Percentiles rank a stretch among this genome's conserved stretches.
Evolutionary conservation across 2,797 vertebrate species (phyloP).

Genomic region (Rhinatrema bivittatum): DNA sequence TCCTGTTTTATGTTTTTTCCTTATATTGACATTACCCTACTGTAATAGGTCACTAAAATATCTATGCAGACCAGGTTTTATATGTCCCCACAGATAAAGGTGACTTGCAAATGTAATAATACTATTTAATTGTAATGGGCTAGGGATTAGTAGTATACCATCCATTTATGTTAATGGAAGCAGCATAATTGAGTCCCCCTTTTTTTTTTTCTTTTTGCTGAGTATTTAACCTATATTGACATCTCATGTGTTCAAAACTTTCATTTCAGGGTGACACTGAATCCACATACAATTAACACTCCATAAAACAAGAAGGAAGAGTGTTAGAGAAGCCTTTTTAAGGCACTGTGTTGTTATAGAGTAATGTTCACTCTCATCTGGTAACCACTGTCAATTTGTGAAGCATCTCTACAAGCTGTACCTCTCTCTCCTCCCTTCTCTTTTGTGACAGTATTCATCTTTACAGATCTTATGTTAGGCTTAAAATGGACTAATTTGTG

Average conservation of each 20-base stretch:
- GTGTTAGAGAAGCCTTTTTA: constrained; percentile 14
- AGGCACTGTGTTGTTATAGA: constrained; percentile 1
- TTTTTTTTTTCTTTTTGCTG: no score
- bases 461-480: constrained; percentile 4
- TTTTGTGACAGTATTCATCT: constrained; percentile 1
- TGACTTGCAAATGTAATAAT: no score
- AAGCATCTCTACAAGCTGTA: neutral
- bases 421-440: neutral
- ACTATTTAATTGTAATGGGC: no score
- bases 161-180: no score
- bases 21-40: no score
- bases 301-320: constrained; percentile 16
- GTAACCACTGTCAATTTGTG: no score
- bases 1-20: no score
- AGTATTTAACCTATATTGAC: constrained; percentile 31
- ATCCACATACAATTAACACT: constrained; percentile 33
- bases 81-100: no score
- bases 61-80: no score
- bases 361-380: constrained; percentile 1
- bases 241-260: constrained; percentile 32
- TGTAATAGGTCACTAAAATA: no score
- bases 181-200: no score
- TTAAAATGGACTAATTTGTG: neutral
- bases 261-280: constrained; percentile 47
- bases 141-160: no score